phyloP scores from a whole-genome alignment of 2,113 vertebrate genomes.

The Panthera uncia region DNA sequence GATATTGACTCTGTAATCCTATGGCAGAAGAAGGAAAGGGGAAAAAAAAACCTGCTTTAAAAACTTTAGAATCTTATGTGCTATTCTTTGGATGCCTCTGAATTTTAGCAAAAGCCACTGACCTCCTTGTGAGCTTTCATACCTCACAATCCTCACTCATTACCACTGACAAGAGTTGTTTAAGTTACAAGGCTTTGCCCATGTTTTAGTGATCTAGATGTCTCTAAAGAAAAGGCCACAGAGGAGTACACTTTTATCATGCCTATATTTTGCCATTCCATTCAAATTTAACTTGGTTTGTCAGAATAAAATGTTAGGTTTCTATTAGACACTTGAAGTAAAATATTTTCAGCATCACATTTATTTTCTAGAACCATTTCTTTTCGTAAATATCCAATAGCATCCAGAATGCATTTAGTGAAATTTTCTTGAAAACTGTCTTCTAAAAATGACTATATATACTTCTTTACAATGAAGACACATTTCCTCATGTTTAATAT shows the following conservation, averaged over 20 bases:
- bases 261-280: background rate
- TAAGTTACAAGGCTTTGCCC: background rate
- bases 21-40: constrained; percentile 53
- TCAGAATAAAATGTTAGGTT: background rate
- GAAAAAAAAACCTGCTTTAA: background rate
- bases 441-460: background rate
- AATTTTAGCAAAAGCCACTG: background rate
- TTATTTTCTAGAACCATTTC: constrained; percentile 25
- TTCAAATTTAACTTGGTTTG: background rate
- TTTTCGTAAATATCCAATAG: background rate
- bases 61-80: background rate
- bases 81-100: background rate
- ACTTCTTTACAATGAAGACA: background rate
- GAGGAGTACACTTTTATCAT: background rate
- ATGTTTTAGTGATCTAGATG: background rate
- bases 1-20: constrained; percentile 99
- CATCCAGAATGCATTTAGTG: background rate
- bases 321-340: background rate
- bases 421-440: background rate
- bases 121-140: background rate
- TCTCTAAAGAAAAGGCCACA: background rate
- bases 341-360: background rate
- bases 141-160: background rate
- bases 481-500: background rate
- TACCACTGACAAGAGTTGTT: background rate